Conservation (phyloP, 2,888 invertebrate genomes). For the Sepiola atlantica region DNA sequence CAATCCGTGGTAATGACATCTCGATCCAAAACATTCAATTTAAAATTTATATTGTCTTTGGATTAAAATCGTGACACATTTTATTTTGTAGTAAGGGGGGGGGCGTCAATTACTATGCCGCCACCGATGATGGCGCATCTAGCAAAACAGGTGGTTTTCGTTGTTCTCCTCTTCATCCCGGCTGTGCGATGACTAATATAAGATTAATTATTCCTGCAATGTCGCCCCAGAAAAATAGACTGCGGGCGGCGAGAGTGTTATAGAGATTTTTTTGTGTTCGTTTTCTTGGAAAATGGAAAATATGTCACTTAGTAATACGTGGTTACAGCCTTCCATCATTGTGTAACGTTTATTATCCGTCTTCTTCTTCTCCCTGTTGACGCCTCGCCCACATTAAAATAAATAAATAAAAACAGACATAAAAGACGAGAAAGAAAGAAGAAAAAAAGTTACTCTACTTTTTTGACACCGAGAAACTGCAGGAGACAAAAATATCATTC, state of each 20-base stretch:
- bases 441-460: not conserved
- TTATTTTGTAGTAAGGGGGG: too few relatives aligned
- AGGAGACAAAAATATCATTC: not conserved
- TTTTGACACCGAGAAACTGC: not conserved
- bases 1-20: too few relatives aligned
- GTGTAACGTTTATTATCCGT: too few relatives aligned
- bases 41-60: too few relatives aligned
- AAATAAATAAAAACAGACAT: not conserved
- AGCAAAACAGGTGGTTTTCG: not conserved
- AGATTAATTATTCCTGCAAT: not conserved
- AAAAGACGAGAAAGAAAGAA: not conserved
- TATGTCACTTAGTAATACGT: not conserved
- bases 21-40: too few relatives aligned
- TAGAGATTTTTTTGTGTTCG: too few relatives aligned
- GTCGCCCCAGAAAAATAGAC: not conserved
- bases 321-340: not conserved
- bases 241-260: not conserved
- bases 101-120: too few relatives aligned
- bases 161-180: not conserved
- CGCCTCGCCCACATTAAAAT: not conserved
- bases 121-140: too few relatives aligned
- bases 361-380: not conserved
- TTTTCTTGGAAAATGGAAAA: not conserved
- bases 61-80: too few relatives aligned
- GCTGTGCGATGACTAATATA: not conserved